A percentile compares a stretch with the other conserved stretches of the same genome.
Conservation (phyloP, 1,140 invertebrate species). For the Helicorthomorpha holstii region DNA sequence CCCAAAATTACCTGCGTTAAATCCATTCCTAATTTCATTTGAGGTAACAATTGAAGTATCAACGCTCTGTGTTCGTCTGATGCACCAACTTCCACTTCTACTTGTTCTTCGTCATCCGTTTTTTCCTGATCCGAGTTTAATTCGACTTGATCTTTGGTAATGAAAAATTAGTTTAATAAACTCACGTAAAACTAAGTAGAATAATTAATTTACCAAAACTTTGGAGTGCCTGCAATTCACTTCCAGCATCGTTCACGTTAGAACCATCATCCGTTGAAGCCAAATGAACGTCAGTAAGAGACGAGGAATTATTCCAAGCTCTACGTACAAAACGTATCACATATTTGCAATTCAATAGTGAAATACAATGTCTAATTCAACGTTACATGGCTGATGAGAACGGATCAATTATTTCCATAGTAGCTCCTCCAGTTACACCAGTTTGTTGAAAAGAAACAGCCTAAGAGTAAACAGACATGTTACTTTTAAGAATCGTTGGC, state of each 20-base stretch:
- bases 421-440: constrained; percentile 4
- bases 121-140: constrained; percentile 21
- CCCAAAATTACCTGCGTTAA: constrained; percentile 29
- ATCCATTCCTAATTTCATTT: constrained; percentile 39
- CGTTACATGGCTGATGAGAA: constrained; percentile 1
- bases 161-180: too few relatives aligned
- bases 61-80: constrained; percentile 34
- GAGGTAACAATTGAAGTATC: constrained; percentile 34
- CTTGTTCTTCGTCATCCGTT: constrained; percentile 23
- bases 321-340: too few relatives aligned
- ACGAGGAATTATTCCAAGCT: too few relatives aligned
- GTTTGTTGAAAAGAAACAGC: constrained; percentile 1
- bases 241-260: too few relatives aligned
- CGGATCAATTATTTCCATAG: constrained; percentile 4
- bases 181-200: too few relatives aligned
- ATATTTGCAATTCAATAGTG: too few relatives aligned
- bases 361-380: too few relatives aligned
- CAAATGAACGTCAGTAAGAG: too few relatives aligned
- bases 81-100: constrained; percentile 25
- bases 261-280: too few relatives aligned
- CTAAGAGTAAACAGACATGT: background rate
- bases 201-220: too few relatives aligned
- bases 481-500: background rate
- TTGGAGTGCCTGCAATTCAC: too few relatives aligned
- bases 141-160: too few relatives aligned